Evolutionary conservation across 1,140 invertebrate species (phyloP).

Genomic region (Hyles vespertilio): DNA sequence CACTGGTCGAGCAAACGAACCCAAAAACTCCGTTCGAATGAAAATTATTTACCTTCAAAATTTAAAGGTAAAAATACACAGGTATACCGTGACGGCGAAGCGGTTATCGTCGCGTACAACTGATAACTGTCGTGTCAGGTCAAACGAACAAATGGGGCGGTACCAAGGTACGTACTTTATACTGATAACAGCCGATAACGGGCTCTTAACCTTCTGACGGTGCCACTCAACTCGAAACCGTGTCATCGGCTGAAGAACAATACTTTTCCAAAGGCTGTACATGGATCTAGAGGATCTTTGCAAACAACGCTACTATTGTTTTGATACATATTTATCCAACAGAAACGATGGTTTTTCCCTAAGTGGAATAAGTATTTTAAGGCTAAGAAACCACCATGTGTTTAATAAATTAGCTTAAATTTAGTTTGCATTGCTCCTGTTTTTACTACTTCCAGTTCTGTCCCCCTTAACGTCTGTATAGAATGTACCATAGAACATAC

Average conservation of each 20-base stretch:
- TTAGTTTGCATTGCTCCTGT: no score
- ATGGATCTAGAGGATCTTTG: no score
- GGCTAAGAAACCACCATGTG: no score
- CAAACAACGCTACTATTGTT: no score
- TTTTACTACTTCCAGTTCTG: no score
- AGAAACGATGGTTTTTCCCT: no score
- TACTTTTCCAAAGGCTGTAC: not conserved
- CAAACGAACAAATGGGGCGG: conserved; percentile 72
- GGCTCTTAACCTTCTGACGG: conserved; percentile 71
- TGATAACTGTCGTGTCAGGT: conserved; percentile 73
- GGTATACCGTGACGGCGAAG: conserved; percentile 45
- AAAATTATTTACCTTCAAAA: conserved; percentile 4
- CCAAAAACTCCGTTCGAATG: not conserved
- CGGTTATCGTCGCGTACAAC: conserved; percentile 60
- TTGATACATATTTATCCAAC: no score
- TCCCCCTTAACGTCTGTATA: no score
- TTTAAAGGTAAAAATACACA: conserved; percentile 29
- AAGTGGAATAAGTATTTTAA: no score
- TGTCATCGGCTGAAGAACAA: conserved; percentile 32
- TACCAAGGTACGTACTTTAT: conserved; percentile 42
- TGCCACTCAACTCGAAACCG: conserved; percentile 47
- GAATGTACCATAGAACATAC: no score
- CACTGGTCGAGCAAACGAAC: not conserved
- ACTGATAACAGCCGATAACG: conserved; percentile 68
- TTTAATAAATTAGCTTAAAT: no score